Percentiles rank a stretch among this genome's conserved stretches.
Evolutionary conservation across 2,113 vertebrate species (phyloP).

Genomic region (Upupa epops): DNA sequence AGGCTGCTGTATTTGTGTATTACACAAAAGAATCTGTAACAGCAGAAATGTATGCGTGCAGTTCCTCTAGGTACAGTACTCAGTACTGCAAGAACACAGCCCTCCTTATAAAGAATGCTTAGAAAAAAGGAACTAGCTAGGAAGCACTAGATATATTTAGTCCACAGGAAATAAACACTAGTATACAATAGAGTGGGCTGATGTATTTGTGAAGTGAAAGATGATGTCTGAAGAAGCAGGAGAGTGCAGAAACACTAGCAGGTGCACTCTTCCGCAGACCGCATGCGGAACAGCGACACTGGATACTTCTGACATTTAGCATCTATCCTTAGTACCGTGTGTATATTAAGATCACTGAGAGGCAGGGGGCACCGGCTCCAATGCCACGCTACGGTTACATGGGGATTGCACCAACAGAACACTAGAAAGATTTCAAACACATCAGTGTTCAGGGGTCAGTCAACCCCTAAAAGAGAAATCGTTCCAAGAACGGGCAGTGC

Average conservation of each 20-base stretch:
- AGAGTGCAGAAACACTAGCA: neutral
- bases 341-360: conserved; percentile 9
- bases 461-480: neutral
- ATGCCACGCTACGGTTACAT: rapidly evolving
- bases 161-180: neutral
- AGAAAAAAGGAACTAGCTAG: neutral
- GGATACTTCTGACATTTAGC: conserved; percentile 63
- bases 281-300: neutral
- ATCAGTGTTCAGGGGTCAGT: neutral
- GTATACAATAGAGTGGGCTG: neutral
- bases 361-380: neutral
- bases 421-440: neutral
- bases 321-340: neutral
- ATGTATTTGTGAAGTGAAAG: neutral
- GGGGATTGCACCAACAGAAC: neutral
- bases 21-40: neutral
- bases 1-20: neutral
- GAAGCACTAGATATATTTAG: neutral
- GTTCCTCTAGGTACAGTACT: neutral
- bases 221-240: neutral
- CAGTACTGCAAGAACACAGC: neutral
- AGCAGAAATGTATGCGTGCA: neutral
- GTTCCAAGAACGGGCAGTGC: neutral
- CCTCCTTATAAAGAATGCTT: neutral
- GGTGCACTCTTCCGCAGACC: neutral